These are phyloP conservation scores for Paramacrobiotus metropolitanus DNA, from an alignment of 1,140 invertebrate genomes.

Conservation along the genomic window DNA sequence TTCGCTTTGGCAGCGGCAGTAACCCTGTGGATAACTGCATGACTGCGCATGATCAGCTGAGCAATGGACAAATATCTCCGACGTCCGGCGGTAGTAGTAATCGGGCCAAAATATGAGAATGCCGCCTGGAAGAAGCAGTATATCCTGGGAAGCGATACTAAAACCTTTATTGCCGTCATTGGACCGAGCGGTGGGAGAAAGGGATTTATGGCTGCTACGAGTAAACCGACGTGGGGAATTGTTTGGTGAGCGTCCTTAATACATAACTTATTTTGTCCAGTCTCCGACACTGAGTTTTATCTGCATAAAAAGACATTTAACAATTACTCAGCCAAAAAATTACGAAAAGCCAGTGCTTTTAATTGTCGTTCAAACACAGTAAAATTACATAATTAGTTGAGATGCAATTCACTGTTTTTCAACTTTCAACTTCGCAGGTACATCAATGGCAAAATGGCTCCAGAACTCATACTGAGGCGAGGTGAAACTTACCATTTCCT, in stretches of 20 bases:
- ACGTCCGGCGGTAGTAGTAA: too few relatives aligned
- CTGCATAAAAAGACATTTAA: neutral
- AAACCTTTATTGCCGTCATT: constrained; percentile 55
- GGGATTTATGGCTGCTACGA: constrained; percentile 61
- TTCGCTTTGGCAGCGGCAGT: neutral
- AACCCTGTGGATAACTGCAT: neutral
- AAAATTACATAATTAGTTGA: too few relatives aligned
- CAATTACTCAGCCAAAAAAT: neutral
- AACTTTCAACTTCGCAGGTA: neutral
- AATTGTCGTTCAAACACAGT: too few relatives aligned
- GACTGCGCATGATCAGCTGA: neutral
- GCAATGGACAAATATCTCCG: neutral
- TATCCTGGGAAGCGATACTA: neutral
- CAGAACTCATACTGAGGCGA: neutral
- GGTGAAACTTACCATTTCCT: neutral
- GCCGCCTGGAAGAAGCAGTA: neutral
- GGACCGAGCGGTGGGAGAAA: constrained; percentile 64
- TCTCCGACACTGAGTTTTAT: too few relatives aligned
- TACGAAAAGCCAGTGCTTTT: neutral
- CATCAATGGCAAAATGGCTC: neutral
- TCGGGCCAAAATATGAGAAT: too few relatives aligned
- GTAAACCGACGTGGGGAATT: constrained; percentile 22
- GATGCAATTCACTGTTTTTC: too few relatives aligned
- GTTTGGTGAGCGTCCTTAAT: too few relatives aligned
- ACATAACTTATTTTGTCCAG: too few relatives aligned